These are phyloP conservation scores for Catharus minimus DNA, from an alignment of 2,113 vertebrate species.

Conservation along the genomic window DNA sequence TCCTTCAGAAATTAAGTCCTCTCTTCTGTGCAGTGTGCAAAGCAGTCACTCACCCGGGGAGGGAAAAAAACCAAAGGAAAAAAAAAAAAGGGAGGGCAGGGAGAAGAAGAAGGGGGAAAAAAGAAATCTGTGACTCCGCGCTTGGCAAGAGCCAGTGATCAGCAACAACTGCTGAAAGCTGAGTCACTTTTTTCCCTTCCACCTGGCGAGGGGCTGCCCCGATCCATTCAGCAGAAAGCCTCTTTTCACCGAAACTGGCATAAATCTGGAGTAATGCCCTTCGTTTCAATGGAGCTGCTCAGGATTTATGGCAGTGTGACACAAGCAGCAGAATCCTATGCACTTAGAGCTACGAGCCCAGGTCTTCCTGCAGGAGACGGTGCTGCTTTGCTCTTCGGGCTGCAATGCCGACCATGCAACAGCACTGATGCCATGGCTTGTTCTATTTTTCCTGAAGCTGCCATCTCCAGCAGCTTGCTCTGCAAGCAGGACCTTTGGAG, in stretches of 20 bases:
- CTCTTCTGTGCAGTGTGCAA: not conserved
- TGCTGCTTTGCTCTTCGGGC: not conserved
- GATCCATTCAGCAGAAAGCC: constrained; percentile 44
- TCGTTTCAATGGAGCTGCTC: not conserved
- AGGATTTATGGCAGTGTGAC: not conserved
- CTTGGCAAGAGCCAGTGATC: not conserved
- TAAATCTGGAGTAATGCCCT: constrained; percentile 39
- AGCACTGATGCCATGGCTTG: fast-evolving
- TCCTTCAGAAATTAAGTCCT: not conserved
- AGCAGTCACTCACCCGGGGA: not conserved
- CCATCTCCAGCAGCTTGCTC: not conserved
- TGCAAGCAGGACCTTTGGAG: not conserved
- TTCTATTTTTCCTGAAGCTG: not conserved
- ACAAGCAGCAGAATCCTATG: not conserved
- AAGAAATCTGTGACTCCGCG: not conserved
- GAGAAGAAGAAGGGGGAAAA: not conserved
- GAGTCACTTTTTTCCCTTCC: constrained; percentile 60
- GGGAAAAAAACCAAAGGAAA: too few species aligned
- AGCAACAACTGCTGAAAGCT: not conserved
- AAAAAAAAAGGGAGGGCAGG: too few species aligned
- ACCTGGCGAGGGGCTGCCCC: constrained; percentile 28
- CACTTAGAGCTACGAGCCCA: not conserved
- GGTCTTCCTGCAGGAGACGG: not conserved
- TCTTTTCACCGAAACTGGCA: constrained; percentile 27
- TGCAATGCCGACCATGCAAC: fast-evolving